A percentile compares a stretch with the other conserved stretches of the same genome.
Evolutionary conservation across 2,888 invertebrate species (phyloP).

Genomic region (Seira sanloemensis): DNA sequence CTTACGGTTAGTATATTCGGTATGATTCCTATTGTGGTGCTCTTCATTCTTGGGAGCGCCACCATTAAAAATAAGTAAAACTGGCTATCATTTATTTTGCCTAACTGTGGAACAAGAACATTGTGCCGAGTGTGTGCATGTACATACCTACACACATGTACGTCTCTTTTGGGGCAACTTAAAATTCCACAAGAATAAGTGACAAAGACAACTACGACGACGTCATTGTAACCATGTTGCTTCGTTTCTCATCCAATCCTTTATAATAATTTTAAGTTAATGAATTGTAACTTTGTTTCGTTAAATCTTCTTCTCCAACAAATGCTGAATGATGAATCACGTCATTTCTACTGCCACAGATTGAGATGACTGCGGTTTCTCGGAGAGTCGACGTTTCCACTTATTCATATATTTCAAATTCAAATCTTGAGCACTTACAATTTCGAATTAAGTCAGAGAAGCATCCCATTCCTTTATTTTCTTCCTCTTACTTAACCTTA

Average conservation of each 20-base stretch:
- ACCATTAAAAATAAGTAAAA: no score
- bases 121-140: no score
- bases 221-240: no score
- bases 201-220: no score
- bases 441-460: neutral
- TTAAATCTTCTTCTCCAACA: neutral
- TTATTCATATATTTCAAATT: slow-evolving; percentile 4
- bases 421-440: neutral
- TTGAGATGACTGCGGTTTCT: slow-evolving; percentile 4
- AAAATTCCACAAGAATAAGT: no score
- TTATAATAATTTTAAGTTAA: neutral
- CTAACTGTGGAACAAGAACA: no score
- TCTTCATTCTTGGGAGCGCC: no score
- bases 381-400: neutral
- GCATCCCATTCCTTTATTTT: neutral
- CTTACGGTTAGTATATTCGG: no score
- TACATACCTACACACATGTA: no score
- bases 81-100: no score
- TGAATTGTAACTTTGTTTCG: neutral
- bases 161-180: no score
- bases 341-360: neutral
- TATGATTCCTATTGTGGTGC: no score
- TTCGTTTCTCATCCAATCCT: neutral
- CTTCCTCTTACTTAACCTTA: neutral
- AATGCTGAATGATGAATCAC: neutral